Evolutionary conservation across 2,888 invertebrate species (phyloP), one percentile per base, ranked within the genome.

Genomic region (Linnaemya vulpina): DNA sequence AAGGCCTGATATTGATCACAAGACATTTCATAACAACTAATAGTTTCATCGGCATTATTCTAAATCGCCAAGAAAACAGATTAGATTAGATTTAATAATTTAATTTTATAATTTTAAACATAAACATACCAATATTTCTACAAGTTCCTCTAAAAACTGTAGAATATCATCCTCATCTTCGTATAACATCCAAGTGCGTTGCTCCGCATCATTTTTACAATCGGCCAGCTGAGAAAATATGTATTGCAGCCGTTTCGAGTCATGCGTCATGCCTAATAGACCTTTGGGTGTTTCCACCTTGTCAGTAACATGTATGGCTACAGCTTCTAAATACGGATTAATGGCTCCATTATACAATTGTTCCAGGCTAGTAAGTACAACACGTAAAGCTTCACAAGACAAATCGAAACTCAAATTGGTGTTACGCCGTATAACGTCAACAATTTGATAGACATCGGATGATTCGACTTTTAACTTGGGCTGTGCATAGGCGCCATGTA

Each of bases 161-260:
- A 95, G 95, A 90, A 98, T 98, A 88, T 96, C 96, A 83, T 95
- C 95, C 87, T 98, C 98, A 91, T 98, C 98, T 91, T 98, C 98
- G 91, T 98, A 97, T 40, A 98, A 93, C 91, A 97, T 97, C 98
- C 98, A 98, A 88, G 97, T 98, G 80, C 98, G 94, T 90, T 99
- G 98, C 90, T 99, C 98, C 0, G 98, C 97, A 91, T 98, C 98
- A 90, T 98, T 97, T 88, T 98, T 98, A 87, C 98, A 97, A 85
- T 96, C 96, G 2, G 96, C 96, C 87, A 98, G 93, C 86, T 98
- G 96, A 86, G 95, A 95, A 87, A 98, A 95, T 46, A 98, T 96
- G 62, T 96, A 95, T 92, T 96, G 95, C 91, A 98, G 94, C 30
- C 96, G 94, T 87, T 96, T 94, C 0, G 97, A 96, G 91, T 98